Conservation (phyloP, 2,113 vertebrate species). For the Myrmophylax atrothorax region DNA sequence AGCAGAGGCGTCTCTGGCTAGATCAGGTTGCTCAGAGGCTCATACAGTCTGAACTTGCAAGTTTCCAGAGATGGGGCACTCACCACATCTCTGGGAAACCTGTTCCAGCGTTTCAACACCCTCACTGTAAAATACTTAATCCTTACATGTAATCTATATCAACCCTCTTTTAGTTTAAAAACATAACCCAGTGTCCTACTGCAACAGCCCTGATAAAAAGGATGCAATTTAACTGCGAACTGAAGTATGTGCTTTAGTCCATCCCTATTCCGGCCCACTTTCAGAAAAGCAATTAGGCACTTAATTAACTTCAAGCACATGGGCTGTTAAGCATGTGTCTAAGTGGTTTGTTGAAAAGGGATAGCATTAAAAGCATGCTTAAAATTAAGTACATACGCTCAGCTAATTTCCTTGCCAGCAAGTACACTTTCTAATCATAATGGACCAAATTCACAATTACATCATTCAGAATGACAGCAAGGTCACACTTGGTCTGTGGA, state of each 20-base stretch:
- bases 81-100: neutral
- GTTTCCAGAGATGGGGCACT: neutral
- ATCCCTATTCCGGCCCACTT: constrained; percentile 48
- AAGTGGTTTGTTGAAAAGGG: constrained; percentile 65
- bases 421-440: constrained; percentile 35
- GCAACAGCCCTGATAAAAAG: neutral
- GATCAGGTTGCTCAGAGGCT: neutral
- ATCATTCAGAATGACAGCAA: constrained; percentile 29
- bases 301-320: constrained; percentile 66
- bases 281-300: constrained; percentile 67
- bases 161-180: neutral
- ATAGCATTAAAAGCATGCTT: constrained; percentile 52
- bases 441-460: constrained; percentile 14
- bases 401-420: constrained; percentile 49
- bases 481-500: constrained; percentile 4
- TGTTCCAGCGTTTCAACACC: neutral
- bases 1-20: neutral
- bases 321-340: constrained; percentile 64
- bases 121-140: neutral
- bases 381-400: constrained; percentile 56
- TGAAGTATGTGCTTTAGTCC: constrained; percentile 1
- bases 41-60: neutral
- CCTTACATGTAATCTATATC: neutral
- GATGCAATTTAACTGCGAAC: neutral
- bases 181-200: neutral